Base-by-base conservation (phyloP, 2,888 invertebrate species). In the Amphimallon solstitiale region DNA sequence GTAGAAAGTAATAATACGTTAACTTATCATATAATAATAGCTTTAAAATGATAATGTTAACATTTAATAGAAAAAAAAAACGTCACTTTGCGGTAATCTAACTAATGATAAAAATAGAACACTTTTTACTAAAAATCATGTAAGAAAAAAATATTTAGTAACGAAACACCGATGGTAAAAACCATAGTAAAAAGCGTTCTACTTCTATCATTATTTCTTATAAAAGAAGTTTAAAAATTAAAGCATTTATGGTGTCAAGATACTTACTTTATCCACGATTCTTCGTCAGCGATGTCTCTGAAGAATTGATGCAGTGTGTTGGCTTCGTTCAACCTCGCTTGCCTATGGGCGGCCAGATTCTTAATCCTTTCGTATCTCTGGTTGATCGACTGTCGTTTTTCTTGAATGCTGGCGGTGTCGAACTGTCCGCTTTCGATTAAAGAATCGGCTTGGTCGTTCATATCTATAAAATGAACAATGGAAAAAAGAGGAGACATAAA, bases 251-350 rank as follows among this genome's bases (percentile, higher is more conserved):
- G 37, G 37, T 17, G n/a, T 43, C 14, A 17, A n/a, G n/a, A 48
- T 23, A 37, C 84, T 80, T 68, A 91, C 91, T 97, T 98, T 82
- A 99, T 98, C 98, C 98, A 99, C 5, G 97, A 96, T 84, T 99
- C 98, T 84, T 99, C 98, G 80, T 99, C 98, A 70, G 98, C 98
- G 80, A 99, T 97, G 81, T 99, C 98, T 62, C 98, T 86, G 89
- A 98, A 96, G 92, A 99, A 99, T 85, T 99, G 98, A 83, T 99
- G 98, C 79, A 99, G 88, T 4, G 97, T 98, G 80, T 97, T 94
- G 43, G 98, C 98, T 84, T 99, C 98, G 82, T 95, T 94, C 66
- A 99, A 87, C 34, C 96, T 87, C 6, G 94, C 93, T 78, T 97
- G 94, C 49, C 98, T 88, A 79, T 97, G 94, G 46, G 94, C 93